These are phyloP conservation scores for Drosophila funebris DNA, from an alignment of 1,140 invertebrate species.

Conservation along the genomic window DNA sequence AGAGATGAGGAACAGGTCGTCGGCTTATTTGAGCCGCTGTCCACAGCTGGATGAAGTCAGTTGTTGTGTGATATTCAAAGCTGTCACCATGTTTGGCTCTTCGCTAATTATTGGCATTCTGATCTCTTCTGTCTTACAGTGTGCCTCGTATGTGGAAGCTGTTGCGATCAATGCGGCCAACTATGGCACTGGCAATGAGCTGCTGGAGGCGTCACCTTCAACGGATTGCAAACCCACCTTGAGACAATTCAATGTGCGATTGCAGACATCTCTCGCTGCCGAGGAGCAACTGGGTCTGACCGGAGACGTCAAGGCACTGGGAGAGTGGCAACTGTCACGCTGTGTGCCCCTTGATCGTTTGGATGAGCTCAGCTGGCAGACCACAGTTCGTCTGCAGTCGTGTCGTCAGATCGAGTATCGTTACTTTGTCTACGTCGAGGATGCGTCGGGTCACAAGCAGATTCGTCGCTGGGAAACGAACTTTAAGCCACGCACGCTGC, in stretches of 20 bases:
- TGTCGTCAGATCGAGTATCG: conserved; percentile 87
- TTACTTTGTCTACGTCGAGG: conserved; percentile 87
- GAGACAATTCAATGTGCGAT: conserved; percentile 62
- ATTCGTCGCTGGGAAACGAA: conserved; percentile 91
- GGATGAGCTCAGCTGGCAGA: conserved; percentile 82
- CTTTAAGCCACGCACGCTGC: conserved; percentile 85
- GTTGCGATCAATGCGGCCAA: conserved; percentile 22
- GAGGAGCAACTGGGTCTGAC: conserved; percentile 84
- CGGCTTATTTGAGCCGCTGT: conserved; percentile 31
- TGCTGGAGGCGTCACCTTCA: conserved; percentile 34
- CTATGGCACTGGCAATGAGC: conserved; percentile 55
- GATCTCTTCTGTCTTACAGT: conserved; percentile 62
- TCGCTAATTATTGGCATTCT: conserved; percentile 59
- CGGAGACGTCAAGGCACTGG: conserved; percentile 83
- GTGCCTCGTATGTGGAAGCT: conserved; percentile 62
- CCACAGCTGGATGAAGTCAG: conserved; percentile 30
- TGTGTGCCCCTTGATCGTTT: conserved; percentile 73
- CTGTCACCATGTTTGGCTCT: conserved; percentile 27
- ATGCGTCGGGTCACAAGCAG: conserved; percentile 77
- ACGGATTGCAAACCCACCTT: conserved; percentile 56
- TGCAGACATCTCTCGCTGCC: conserved; percentile 51
- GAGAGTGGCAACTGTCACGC: conserved; percentile 84
- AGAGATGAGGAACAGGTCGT: neutral
- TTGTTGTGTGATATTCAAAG: conserved; percentile 29
- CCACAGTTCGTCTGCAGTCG: conserved; percentile 84